Base-by-base conservation (phyloP, 2,797 vertebrate genomes). In the Periophthalmus magnuspinnatus region DNA sequence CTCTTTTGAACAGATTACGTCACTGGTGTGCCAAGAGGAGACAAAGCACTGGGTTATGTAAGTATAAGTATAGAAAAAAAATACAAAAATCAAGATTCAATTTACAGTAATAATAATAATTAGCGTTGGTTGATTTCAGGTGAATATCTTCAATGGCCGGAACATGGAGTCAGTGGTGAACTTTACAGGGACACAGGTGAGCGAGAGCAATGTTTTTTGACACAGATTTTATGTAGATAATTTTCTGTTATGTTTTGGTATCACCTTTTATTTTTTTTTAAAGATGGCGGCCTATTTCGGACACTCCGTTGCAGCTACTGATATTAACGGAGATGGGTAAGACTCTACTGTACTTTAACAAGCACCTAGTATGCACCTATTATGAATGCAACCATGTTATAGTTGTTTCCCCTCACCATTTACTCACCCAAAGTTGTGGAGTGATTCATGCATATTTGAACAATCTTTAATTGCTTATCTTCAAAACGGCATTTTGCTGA, bases 251-350 rank as follows among this genome's bases (percentile, higher is more conserved):
- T 65, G 16, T 48, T 48, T 32, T 2, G 6, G 41, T 17, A 32
- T 48, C 6, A 19, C 22, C 33, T 5, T 5, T 54, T 13, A 24
- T 7, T 14, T 59, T 75, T 72, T 81, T 78, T 78, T 80, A 33
- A 69, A 97, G 96, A 97, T 98, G 96, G 96, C 96, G 28, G 96
- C 96, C 1, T 98, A 98, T 84, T 98, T 97, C 60, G 96, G 96
- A 66, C 96, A 97, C 70, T 95, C 96, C 0, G 96, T 98, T 0
- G 95, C 96, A 77, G 94, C 93, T 16, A 93, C 94, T 45, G 96
- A 98, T 78, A 86, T 97, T 0, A 95, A 97, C 1, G 94, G 93
- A 2, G 96, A 98, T 48, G 85, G 94, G 96, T 97, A 86, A 95
- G 95, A 86, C 22, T 41, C 21, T 11, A 14, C 41, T 45, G 41